Evolutionary conservation across 2,797 vertebrate genomes (phyloP), one percentile per base, ranked within the genome.

Genomic region (Leucoraja ocellata): DNA sequence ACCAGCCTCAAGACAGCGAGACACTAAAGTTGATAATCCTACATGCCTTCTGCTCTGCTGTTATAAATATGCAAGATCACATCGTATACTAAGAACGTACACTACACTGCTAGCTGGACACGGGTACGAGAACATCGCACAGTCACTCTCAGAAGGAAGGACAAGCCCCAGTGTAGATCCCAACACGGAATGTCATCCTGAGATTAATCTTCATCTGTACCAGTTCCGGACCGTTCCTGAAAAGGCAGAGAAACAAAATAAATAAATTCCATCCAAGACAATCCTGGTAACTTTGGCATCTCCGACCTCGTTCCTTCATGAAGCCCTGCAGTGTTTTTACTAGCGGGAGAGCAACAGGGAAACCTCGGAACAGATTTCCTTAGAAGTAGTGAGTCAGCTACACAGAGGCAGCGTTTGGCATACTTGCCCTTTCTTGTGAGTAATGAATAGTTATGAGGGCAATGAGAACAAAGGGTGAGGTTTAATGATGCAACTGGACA

Each of bases 161-260:
- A 94, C 93, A 93, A 92, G 93, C 80, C 90, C 93, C 93, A 93
- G 93, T 21, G 13, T 94, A 93, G 86, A 92, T 90, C 63, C 93
- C 94, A 93, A 74, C 93, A 71, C 36, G 95, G 95, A 95, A 96
- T 95, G 95, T 94, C 93, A 76, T 76, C 93, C 83, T 61, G 21
- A 93, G 94, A 74, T 98, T 96, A 98, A 95, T 99, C 98, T 79
- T 99, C 98, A 93, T 98, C 98, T 0, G 97, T 98, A 95, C 97
- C 97, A 94, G 97, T 98, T 95, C 97, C 97, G 46, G 98, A 98
- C 93, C 97, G 98, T 94, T 98, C 98, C 98, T 99, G 94, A 54
- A 94, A 74, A 91, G 25, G 78, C 79, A 94, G 94, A 93, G 77
- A 76, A 58, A 39, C 93, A 21, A 94, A 73, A 36, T 84, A 77